Base-by-base conservation (phyloP, 35 echinoderm and acorn worm genomes). In the Diadema setosum region DNA sequence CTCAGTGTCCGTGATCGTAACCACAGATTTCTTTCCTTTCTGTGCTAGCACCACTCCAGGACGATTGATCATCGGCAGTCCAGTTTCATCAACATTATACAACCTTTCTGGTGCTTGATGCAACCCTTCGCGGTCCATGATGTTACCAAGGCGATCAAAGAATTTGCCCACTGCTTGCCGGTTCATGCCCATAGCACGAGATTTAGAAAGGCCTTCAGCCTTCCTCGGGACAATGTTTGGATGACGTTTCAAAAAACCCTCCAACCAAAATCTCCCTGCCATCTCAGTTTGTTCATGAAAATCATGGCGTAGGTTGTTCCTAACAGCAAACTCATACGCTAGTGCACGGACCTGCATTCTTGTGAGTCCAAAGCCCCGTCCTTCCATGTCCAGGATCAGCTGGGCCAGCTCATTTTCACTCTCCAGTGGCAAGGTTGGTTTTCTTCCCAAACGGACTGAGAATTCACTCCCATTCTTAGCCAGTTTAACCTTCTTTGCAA, bases 231-330 rank as follows among this genome's bases (percentile, higher is more conserved):
- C 75, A 29, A 82, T 90, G 75, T 90, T 60, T 18, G 87, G 75
- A 39, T 64, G 76, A 29, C 46, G 87, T 48, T 90, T 45, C 55
- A 90, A 63, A 60, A 83, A 83, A 59, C 41, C 87, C 34, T 60
- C 87, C 75, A 83, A 65, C 87, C 80, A 90, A 67, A 82, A 83
- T 26, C 87, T 45, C n/a, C 87, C 87, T 58, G 87, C 87, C 87
- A 90, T 90, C 58, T 90, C 45, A 29, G 75, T 90, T 83, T 90
- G 42, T 17, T 30, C 34, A 45, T 82, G 35, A 45, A 90, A 83
- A 52, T 82, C 70, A 65, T 90, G 31, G 33, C 74, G 70, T 21
- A 90, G 81, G 25, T 90, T 63, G 52, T 90, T 90, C 14, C 14
- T 65, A 50, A 45, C 46, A 11, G 80, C 48, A 90, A 56, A 90